Percentiles rank a stretch among this genome's conserved stretches.
Conservation (phyloP, 2,797 vertebrate genomes). For the Numenius phaeopus region DNA sequence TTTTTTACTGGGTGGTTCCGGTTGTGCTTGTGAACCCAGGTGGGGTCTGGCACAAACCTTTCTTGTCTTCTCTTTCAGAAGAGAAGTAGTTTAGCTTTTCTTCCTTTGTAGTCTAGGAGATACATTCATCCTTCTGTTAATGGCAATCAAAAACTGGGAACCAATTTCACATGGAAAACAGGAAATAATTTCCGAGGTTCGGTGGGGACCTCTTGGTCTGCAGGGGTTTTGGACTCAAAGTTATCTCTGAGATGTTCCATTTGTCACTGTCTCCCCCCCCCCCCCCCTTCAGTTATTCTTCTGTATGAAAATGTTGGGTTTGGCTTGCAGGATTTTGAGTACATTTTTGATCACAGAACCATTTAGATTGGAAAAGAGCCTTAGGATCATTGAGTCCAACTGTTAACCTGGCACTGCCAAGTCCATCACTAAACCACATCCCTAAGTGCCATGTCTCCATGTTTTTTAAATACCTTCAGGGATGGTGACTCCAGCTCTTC, state of each 20-base stretch:
- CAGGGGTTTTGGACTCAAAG: background rate
- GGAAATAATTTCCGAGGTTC: background rate
- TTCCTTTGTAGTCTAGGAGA: background rate
- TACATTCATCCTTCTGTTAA: background rate
- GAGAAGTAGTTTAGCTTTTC: background rate
- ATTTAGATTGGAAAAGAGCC: background rate
- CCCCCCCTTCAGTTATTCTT: background rate
- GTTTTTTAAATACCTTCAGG: background rate
- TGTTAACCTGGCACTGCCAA: rapidly evolving
- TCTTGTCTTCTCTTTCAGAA: background rate
- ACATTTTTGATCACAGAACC: background rate
- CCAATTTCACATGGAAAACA: background rate
- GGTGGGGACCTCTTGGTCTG: background rate
- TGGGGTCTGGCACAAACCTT: background rate
- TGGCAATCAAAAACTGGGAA: rapidly evolving
- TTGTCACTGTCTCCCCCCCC: background rate
- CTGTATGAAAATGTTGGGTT: background rate
- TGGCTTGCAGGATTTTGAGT: background rate
- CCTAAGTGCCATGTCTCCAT: rapidly evolving
- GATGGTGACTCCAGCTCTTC: rapidly evolving
- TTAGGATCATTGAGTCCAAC: background rate
- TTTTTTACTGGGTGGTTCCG: background rate
- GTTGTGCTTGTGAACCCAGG: background rate
- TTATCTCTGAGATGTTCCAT: background rate
- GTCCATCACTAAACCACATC: rapidly evolving